phyloP scores from a whole-genome alignment of 30 jellyfish, hydroid and myxozoan genomes.

The Mastigias papua region DNA sequence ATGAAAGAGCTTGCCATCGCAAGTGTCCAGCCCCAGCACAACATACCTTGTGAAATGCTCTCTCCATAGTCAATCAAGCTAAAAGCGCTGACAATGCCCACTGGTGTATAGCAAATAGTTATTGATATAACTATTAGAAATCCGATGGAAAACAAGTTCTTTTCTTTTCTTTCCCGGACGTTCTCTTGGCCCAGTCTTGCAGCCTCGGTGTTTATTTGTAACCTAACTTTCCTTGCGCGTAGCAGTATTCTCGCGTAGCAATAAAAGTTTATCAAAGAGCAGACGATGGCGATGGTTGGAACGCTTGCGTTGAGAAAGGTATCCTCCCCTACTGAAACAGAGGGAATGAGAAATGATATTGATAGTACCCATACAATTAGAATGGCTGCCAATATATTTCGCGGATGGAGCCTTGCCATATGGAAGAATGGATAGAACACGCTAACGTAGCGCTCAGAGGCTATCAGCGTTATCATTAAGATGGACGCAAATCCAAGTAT shows the following conservation, averaged over 20 bases:
- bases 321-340: not conserved
- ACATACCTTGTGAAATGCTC: not conserved
- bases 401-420: not conserved
- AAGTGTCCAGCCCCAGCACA: conserved; percentile 32
- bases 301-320: not conserved
- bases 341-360: not conserved
- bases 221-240: conserved; percentile 17
- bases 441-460: conserved; percentile 21
- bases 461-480: conserved; percentile 12
- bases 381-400: not conserved
- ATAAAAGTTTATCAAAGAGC: not conserved
- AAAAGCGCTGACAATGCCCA: not conserved
- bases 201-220: conserved; percentile 2
- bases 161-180: not conserved
- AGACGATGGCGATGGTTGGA: not conserved
- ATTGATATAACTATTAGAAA: not conserved
- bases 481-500: conserved; percentile 5
- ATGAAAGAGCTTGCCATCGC: conserved; percentile 4
- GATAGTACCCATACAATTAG: not conserved
- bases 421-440: conserved; percentile 20
- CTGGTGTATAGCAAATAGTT: not conserved
- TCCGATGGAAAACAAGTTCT: conserved; percentile 6
- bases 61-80: not conserved
- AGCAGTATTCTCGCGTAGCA: conserved; percentile 22
- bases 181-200: conserved; percentile 4